Conservation (phyloP, 2,888 invertebrate species). For the Polymixis flavicincta region DNA sequence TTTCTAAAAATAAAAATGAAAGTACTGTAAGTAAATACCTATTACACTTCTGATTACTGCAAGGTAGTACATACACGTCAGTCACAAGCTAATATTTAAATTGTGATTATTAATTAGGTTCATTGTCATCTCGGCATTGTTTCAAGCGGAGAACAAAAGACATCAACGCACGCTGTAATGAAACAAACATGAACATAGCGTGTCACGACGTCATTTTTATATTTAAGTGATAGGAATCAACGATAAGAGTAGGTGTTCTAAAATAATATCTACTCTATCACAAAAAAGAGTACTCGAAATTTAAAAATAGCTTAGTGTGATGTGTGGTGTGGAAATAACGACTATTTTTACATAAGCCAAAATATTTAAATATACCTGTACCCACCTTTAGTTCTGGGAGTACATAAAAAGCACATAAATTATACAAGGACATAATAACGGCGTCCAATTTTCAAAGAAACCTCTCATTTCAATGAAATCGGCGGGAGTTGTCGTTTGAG, state of each 20-base stretch:
- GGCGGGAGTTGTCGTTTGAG: conserved; percentile 69
- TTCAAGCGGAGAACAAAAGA: conserved; percentile 74
- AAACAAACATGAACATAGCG: not conserved
- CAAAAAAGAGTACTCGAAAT: not conserved
- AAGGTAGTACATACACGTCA: not conserved
- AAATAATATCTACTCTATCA: not conserved
- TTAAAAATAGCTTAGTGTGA: not conserved
- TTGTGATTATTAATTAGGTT: conserved; percentile 4
- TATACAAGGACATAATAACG: conserved; percentile 80
- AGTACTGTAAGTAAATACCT: too few species aligned
- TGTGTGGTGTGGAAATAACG: too few species aligned
- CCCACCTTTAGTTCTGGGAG: conserved; percentile 53
- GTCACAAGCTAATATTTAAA: not conserved
- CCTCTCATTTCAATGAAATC: conserved; percentile 75
- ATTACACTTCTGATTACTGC: not conserved
- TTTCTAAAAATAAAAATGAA: not conserved
- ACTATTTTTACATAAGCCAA: conserved; percentile 6
- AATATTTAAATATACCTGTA: conserved; percentile 17
- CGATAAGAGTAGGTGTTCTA: not conserved
- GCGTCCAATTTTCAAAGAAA: conserved; percentile 83
- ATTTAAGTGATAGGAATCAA: not conserved
- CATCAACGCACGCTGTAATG: conserved; percentile 73
- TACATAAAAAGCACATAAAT: conserved; percentile 74
- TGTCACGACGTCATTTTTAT: not conserved
- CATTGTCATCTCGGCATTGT: conserved; percentile 14